Conservation (phyloP, 1,140 invertebrate genomes). For the Neodiprion fabricii region DNA sequence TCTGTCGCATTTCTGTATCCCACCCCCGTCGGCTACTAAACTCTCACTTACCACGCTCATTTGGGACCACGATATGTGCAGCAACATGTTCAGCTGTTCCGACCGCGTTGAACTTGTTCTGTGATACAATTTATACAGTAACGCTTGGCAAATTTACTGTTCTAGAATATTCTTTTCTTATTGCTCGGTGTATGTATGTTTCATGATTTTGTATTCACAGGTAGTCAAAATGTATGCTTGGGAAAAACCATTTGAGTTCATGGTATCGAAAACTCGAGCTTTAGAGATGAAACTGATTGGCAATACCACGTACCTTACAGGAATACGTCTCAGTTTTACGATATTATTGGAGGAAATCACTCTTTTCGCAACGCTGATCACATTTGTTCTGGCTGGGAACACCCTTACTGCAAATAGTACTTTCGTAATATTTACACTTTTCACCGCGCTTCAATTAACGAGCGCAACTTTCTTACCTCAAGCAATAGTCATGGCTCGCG, state of each 20-base stretch:
- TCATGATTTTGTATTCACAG: conserved; percentile 48
- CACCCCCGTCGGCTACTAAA: too few relatives aligned
- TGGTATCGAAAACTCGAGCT: conserved; percentile 63
- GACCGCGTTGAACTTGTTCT: too few relatives aligned
- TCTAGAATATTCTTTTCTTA: too few relatives aligned
- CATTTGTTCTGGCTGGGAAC: conserved; percentile 72
- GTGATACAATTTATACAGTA: too few relatives aligned
- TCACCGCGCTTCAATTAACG: conserved; percentile 69
- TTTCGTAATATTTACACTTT: conserved; percentile 71
- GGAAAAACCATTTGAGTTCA: conserved; percentile 73
- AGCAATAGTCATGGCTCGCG: conserved; percentile 71
- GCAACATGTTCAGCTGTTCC: too few relatives aligned
- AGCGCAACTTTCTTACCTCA: conserved; percentile 76
- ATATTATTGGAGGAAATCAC: conserved; percentile 77
- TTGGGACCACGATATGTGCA: too few relatives aligned
- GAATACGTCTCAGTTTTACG: conserved; percentile 72
- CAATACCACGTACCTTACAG: conserved; percentile 73
- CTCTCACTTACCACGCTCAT: too few relatives aligned
- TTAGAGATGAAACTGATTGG: conserved; percentile 74
- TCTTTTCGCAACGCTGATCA: conserved; percentile 75
- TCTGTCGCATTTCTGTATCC: too few relatives aligned
- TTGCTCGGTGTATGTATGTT: too few relatives aligned
- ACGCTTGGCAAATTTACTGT: too few relatives aligned
- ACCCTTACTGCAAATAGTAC: conserved; percentile 72
- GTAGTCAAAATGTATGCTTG: conserved; percentile 84